A percentile compares a stretch with the other conserved stretches of the same genome.
Evolutionary conservation across 37 sponge, comb jelly and placozoan genomes (phyloP).

Genomic region (Cladorhizidae sp.): DNA sequence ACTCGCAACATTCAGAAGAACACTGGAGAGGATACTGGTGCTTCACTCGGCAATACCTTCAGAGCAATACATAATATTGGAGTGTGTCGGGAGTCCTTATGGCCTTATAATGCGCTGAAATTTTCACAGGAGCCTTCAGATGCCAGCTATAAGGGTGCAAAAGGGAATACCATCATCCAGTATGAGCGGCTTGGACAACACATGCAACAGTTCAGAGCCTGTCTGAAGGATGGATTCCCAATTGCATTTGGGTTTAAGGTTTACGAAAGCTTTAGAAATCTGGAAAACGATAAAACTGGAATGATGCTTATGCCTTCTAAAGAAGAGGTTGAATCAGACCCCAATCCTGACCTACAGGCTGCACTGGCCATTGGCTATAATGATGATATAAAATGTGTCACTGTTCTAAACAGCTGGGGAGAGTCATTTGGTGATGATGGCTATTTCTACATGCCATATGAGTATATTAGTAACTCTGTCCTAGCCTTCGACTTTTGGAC

Average conservation of each 20-base stretch:
- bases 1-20: neutral
- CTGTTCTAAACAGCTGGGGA: slow-evolving; percentile 10
- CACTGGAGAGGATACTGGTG: neutral
- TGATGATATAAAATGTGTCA: neutral
- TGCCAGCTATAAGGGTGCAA: neutral
- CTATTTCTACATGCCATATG: slow-evolving; percentile 18
- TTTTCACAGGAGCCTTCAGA: neutral
- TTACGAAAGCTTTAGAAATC: neutral
- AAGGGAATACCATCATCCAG: neutral
- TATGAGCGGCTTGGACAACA: neutral
- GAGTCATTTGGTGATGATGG: neutral
- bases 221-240: neutral
- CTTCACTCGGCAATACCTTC: slow-evolving; percentile 5
- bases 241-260: neutral
- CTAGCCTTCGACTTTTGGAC: neutral
- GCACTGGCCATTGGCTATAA: neutral
- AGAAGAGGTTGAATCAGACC: neutral
- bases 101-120: neutral
- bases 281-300: neutral
- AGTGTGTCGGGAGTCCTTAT: neutral
- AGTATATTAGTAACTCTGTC: neutral
- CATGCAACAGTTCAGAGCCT: too few species aligned
- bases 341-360: neutral
- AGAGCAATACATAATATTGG: neutral
- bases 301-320: neutral